Evolutionary conservation across 2,113 vertebrate species (phyloP).

Genomic region (Etia nguti): DNA sequence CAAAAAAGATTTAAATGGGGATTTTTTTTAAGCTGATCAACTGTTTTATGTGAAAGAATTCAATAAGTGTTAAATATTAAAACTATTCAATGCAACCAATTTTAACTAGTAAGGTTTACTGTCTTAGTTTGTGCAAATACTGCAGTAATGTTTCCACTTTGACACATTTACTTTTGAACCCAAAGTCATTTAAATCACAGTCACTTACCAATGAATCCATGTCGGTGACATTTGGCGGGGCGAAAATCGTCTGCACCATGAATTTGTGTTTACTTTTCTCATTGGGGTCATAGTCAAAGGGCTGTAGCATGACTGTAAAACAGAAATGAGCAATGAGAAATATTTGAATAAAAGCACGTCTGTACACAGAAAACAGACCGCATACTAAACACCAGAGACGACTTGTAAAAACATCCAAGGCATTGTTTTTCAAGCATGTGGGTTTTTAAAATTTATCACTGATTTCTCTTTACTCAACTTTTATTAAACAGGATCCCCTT

Average conservation of each 20-base stretch:
- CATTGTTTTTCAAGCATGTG: background rate
- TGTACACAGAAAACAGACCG: background rate
- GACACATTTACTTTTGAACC: too few relatives aligned
- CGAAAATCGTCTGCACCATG: slow-evolving; percentile 99
- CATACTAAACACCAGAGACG: background rate
- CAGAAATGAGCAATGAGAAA: background rate
- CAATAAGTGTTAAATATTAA: background rate
- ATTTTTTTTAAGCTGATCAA: background rate
- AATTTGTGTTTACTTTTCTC: slow-evolving; percentile 99
- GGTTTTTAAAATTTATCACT: background rate
- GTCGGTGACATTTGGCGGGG: slow-evolving; percentile 83
- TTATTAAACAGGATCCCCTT: background rate
- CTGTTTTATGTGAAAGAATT: background rate
- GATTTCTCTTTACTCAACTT: background rate
- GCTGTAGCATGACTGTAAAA: slow-evolving; percentile 92
- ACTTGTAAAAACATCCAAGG: rapidly evolving
- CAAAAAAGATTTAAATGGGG: background rate
- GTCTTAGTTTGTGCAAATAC: background rate
- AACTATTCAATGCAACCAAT: background rate
- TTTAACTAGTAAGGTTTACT: background rate
- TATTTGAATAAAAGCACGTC: background rate
- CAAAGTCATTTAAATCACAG: background rate
- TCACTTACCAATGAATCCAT: slow-evolving; percentile 93
- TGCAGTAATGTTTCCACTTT: background rate
- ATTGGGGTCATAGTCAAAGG: slow-evolving; percentile 97